Evolutionary conservation across 2,797 vertebrate species (phyloP).

Genomic region (Acanthopagrus latus): DNA sequence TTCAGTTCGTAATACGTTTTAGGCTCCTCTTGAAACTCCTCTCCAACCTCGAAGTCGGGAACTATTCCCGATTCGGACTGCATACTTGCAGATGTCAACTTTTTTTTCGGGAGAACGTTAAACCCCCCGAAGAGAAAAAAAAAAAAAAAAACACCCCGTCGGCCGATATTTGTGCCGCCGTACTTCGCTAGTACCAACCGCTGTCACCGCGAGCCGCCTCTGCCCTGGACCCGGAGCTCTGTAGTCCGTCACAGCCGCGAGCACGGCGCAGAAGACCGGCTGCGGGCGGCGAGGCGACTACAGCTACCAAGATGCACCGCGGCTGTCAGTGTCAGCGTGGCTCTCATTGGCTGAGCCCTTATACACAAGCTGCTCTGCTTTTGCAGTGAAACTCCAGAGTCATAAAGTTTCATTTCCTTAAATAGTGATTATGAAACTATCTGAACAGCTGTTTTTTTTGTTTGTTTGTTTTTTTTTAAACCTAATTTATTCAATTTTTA

Average conservation of each 20-base stretch:
- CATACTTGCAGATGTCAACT: constrained; percentile 85
- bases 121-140: neutral
- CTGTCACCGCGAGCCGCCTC: constrained; percentile 74
- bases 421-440: neutral
- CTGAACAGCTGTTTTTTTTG: neutral
- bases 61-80: constrained; percentile 97
- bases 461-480: no score
- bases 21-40: constrained; percentile 96
- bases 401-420: constrained; percentile 32
- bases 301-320: constrained; percentile 79
- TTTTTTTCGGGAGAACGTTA: constrained; percentile 25
- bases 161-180: constrained; percentile 62
- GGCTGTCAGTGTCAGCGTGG: constrained; percentile 82
- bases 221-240: constrained; percentile 69
- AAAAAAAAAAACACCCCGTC: constrained; percentile 9
- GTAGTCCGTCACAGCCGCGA: constrained; percentile 82
- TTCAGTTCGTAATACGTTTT: constrained; percentile 98
- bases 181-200: constrained; percentile 66
- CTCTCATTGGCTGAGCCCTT: constrained; percentile 77
- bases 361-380: constrained; percentile 28
- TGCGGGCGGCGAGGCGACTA: constrained; percentile 66
- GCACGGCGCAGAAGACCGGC: neutral
- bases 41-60: constrained; percentile 95
- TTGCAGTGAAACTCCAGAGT: constrained; percentile 13
- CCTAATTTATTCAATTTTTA: neutral